Evolutionary conservation across 1,140 invertebrate species (phyloP).

Genomic region (Eufriesea mexicana): DNA sequence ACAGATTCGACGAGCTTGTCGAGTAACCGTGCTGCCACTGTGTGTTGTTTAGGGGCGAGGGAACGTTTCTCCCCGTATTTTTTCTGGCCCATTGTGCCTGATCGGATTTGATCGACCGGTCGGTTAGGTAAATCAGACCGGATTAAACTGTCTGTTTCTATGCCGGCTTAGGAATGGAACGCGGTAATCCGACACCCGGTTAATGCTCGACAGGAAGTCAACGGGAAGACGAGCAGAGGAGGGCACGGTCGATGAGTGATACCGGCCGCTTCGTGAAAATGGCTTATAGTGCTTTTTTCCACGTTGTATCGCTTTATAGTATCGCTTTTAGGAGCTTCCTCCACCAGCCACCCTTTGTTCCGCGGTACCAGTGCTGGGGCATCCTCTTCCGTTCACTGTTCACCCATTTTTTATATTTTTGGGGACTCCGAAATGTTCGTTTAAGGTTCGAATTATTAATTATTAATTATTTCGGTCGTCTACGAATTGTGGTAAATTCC

Average conservation of each 20-base stretch:
- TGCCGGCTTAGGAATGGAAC: slow-evolving; percentile 60
- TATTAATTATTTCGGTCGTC: too few relatives aligned
- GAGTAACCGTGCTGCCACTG: too few relatives aligned
- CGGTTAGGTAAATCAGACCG: slow-evolving; percentile 42
- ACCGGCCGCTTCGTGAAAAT: slow-evolving; percentile 34
- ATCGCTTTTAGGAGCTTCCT: background rate
- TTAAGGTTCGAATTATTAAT: too few relatives aligned
- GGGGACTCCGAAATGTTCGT: background rate
- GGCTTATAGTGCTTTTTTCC: background rate
- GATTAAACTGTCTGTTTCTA: slow-evolving; percentile 53
- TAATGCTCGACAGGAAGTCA: slow-evolving; percentile 60
- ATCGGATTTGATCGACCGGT: slow-evolving; percentile 43
- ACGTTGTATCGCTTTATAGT: background rate
- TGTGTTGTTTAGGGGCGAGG: too few relatives aligned
- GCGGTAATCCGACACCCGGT: slow-evolving; percentile 64
- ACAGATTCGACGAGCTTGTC: too few relatives aligned
- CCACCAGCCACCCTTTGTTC: background rate
- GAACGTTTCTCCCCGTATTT: background rate
- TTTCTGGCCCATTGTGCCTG: slow-evolving; percentile 9
- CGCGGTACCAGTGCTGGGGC: background rate
- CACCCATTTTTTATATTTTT: background rate
- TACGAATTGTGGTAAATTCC: too few relatives aligned
- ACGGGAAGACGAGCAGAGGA: slow-evolving; percentile 26
- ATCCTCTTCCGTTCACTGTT: background rate
- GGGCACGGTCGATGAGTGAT: slow-evolving; percentile 39